Evolutionary conservation across 2,113 vertebrate species (phyloP).

Genomic region (Phyllostomus hastatus): DNA sequence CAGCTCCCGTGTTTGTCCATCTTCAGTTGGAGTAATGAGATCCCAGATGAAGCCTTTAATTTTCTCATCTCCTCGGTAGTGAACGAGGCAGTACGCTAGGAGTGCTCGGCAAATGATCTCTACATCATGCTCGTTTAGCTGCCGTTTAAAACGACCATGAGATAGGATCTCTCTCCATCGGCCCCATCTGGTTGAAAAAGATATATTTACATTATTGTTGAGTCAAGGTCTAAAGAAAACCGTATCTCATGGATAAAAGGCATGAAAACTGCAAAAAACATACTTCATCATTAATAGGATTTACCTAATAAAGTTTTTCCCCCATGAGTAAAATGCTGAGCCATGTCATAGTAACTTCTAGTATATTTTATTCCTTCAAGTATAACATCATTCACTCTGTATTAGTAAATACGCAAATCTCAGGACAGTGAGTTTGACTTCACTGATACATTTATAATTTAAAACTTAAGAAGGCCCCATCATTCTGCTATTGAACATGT

Average conservation of each 20-base stretch:
- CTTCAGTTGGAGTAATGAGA: conserved; percentile 95
- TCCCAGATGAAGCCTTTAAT: conserved; percentile 99
- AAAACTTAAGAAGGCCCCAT: not conserved
- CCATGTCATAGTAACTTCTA: not conserved
- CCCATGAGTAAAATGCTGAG: not conserved
- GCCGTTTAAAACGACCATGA: conserved; percentile 97
- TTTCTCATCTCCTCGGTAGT: conserved; percentile 98
- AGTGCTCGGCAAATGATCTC: conserved; percentile 96
- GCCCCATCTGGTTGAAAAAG: conserved; percentile 88
- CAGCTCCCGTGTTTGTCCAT: conserved; percentile 93
- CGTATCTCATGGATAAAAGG: not conserved
- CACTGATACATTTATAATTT: not conserved
- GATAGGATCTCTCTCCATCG: conserved; percentile 97
- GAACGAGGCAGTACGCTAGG: conserved; percentile 94
- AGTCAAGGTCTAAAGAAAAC: not conserved
- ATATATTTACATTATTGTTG: conserved; percentile 39
- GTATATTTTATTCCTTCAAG: not conserved
- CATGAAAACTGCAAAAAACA: not conserved
- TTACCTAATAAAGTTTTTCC: not conserved
- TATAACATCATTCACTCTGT: not conserved
- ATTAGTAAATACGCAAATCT: not conserved
- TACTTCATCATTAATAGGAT: not conserved
- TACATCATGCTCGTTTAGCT: conserved; percentile 94
- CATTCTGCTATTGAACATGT: not conserved
- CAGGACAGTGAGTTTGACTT: not conserved